Percentiles rank a stretch among this genome's conserved stretches.
Evolutionary conservation across 2,888 invertebrate genomes (phyloP).

Genomic region (Erynnis tages): DNA sequence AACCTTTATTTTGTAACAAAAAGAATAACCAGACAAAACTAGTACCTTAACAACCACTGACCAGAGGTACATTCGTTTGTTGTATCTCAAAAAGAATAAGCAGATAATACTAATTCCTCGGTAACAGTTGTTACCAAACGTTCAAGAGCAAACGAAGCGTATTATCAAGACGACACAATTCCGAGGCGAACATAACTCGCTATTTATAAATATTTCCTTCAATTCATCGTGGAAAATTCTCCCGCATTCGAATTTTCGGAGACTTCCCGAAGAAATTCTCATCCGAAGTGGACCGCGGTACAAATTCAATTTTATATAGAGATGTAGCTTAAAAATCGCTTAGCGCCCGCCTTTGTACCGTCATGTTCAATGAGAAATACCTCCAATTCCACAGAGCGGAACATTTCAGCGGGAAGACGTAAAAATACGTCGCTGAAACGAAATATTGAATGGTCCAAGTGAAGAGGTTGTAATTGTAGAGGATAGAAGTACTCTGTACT

Average conservation of each 20-base stretch:
- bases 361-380: conserved; percentile 58
- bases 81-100: too few relatives aligned
- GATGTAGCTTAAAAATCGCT: conserved; percentile 35
- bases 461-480: not conserved
- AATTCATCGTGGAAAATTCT: conserved; percentile 15
- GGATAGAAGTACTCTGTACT: too few relatives aligned
- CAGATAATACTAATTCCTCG: not conserved
- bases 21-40: too few relatives aligned
- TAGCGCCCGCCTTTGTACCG: conserved; percentile 35
- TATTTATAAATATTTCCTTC: conserved; percentile 20
- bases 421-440: conserved; percentile 49
- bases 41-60: too few relatives aligned
- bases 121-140: not conserved
- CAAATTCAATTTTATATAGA: conserved; percentile 27
- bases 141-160: conserved; percentile 8
- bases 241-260: conserved; percentile 18
- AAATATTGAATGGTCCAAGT: conserved; percentile 34
- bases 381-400: conserved; percentile 46
- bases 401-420: conserved; percentile 47
- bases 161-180: conserved; percentile 13
- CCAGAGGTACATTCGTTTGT: too few relatives aligned
- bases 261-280: conserved; percentile 19
- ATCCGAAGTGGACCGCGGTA: conserved; percentile 25
- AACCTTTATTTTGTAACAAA: too few relatives aligned
- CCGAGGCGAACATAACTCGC: conserved; percentile 10